Evolutionary conservation across 53 echinoderm and acorn worm species (phyloP).

Genomic region (Henricia sp.): DNA sequence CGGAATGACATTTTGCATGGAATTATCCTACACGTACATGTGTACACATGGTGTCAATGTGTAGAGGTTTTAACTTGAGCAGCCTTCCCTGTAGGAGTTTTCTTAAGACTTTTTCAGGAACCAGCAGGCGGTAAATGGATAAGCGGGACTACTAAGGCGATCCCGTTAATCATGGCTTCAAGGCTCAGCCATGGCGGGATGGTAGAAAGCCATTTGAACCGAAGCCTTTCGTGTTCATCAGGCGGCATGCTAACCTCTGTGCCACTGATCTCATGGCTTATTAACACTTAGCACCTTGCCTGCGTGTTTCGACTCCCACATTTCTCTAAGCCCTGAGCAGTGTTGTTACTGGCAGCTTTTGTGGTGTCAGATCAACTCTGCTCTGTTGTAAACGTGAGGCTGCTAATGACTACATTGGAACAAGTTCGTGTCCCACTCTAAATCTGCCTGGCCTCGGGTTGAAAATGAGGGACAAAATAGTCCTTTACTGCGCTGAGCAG

Average conservation of each 20-base stretch:
- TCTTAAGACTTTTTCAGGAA: slow-evolving; percentile 39
- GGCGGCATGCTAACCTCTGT: background rate
- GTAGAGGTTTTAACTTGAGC: too few relatives aligned
- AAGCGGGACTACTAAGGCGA: slow-evolving; percentile 13
- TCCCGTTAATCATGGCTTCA: slow-evolving; percentile 25
- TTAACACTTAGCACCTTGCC: slow-evolving; percentile 51
- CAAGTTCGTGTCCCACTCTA: slow-evolving; percentile 11
- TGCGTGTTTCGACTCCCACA: background rate
- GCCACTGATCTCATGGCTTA: slow-evolving; percentile 49
- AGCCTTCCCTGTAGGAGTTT: slow-evolving; percentile 33
- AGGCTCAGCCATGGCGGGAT: background rate
- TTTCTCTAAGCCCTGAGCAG: slow-evolving; percentile 20
- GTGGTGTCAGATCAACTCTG: slow-evolving; percentile 47
- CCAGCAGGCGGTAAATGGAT: slow-evolving; percentile 48
- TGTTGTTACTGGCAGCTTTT: slow-evolving; percentile 54
- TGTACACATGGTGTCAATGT: too few relatives aligned
- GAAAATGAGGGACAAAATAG: too few relatives aligned
- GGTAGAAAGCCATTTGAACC: slow-evolving; percentile 19
- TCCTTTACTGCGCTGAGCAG: background rate
- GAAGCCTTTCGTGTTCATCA: background rate
- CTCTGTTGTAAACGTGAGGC: slow-evolving; percentile 21
- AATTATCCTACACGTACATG: too few relatives aligned
- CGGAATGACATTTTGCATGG: too few relatives aligned
- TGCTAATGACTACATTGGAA: slow-evolving; percentile 17
- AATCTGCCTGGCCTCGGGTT: slow-evolving; percentile 38